These are phyloP conservation scores for Taurulus bubalis DNA, from an alignment of 2,113 vertebrate species.

Conservation along the genomic window DNA sequence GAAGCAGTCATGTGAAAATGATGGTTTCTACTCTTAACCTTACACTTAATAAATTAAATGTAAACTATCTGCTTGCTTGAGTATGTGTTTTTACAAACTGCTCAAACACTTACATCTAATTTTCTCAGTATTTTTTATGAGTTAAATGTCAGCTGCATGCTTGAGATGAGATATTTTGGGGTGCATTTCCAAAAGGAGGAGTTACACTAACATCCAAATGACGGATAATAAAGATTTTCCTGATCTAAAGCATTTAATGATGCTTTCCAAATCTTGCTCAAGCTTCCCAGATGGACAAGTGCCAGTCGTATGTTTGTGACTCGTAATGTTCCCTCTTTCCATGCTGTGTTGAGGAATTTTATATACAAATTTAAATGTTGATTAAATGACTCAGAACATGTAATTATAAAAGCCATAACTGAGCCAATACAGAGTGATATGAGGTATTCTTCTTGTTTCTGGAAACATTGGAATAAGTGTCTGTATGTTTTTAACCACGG, in stretches of 20 bases:
- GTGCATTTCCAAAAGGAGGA: background rate
- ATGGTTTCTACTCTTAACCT: background rate
- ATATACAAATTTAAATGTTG: too few relatives aligned
- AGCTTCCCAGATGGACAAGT: too few relatives aligned
- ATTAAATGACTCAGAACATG: too few relatives aligned
- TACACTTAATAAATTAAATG: background rate
- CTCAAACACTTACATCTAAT: background rate
- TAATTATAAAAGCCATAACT: too few relatives aligned
- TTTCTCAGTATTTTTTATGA: background rate
- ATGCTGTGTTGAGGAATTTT: too few relatives aligned
- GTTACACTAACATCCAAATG: background rate
- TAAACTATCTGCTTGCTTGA: background rate
- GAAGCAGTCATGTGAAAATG: background rate
- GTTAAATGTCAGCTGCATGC: background rate
- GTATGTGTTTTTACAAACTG: background rate
- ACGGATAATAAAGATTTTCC: background rate
- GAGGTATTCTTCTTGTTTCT: too few relatives aligned
- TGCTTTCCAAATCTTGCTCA: too few relatives aligned
- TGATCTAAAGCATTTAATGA: background rate
- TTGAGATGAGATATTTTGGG: background rate
- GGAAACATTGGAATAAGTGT: too few relatives aligned
- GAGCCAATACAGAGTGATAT: too few relatives aligned
- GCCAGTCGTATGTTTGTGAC: too few relatives aligned
- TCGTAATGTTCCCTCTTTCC: too few relatives aligned
- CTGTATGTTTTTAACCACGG: too few relatives aligned